phyloP scores from a whole-genome alignment of 2,113 vertebrate genomes.

The Noctilio leporinus region DNA sequence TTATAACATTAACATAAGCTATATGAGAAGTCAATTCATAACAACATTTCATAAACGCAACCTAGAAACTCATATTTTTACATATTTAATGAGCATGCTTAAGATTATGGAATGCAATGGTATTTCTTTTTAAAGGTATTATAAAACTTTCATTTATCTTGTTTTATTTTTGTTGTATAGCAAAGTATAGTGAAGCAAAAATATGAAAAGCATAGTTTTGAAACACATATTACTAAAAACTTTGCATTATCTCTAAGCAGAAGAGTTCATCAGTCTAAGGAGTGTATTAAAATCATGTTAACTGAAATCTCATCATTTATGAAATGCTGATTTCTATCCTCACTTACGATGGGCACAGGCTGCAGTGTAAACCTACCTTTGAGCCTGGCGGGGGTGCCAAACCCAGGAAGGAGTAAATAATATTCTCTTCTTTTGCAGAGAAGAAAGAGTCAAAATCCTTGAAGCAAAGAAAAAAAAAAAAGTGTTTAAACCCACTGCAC shows the following conservation, averaged over 20 bases:
- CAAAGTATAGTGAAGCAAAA: neutral
- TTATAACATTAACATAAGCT: neutral
- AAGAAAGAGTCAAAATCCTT: constrained; percentile 99
- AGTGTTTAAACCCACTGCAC: neutral
- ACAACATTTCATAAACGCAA: neutral
- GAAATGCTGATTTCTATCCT: constrained; percentile 6
- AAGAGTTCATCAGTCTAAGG: neutral
- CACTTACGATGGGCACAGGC: neutral
- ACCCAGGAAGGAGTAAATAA: constrained; percentile 93
- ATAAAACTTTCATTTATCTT: neutral
- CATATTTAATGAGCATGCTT: neutral
- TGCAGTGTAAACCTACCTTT: constrained; percentile 83
- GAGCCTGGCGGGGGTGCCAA: constrained; percentile 91
- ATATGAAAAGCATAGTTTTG: neutral
- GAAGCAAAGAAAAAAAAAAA: constrained; percentile 51
- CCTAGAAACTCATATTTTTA: neutral
- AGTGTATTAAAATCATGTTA: neutral
- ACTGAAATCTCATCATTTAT: neutral
- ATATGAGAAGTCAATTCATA: neutral
- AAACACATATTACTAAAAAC: constrained; percentile 32
- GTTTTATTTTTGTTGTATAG: neutral
- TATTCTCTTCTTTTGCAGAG: constrained; percentile 96
- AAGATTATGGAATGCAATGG: neutral
- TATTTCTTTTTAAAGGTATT: neutral
- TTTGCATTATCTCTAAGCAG: neutral